Evolutionary conservation across 2,888 invertebrate species (phyloP).

Genomic region (Euzetes globulus): DNA sequence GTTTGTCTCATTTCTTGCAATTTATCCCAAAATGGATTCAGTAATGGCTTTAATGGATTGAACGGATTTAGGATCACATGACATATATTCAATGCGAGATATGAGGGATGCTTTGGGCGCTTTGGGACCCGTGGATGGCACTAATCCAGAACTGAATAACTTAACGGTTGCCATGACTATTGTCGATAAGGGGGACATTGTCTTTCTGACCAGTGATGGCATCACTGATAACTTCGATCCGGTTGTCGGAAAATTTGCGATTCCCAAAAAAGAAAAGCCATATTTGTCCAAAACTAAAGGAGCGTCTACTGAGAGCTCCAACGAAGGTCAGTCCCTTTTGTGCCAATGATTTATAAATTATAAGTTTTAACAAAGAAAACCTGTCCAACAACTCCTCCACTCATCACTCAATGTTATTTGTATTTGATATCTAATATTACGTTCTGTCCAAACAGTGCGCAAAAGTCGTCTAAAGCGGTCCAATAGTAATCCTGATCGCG

Average conservation of each 20-base stretch:
- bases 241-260: constrained; percentile 76
- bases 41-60: background rate
- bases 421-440: background rate
- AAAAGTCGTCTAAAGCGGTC: constrained; percentile 31
- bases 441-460: background rate
- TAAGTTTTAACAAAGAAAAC: background rate
- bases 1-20: constrained; percentile 45
- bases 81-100: constrained; percentile 70
- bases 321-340: background rate
- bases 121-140: constrained; percentile 74
- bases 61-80: constrained; percentile 56
- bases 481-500: constrained; percentile 32
- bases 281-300: constrained; percentile 30
- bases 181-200: constrained; percentile 68
- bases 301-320: background rate
- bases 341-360: background rate
- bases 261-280: constrained; percentile 45
- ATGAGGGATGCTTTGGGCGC: constrained; percentile 84
- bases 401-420: background rate
- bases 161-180: constrained; percentile 74
- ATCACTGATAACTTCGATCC: constrained; percentile 86
- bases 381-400: constrained; percentile 2
- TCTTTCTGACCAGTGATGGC: constrained; percentile 81
- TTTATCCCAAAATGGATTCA: background rate
- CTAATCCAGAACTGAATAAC: constrained; percentile 75